Percentiles rank a stretch among this genome's conserved stretches.
These are phyloP conservation scores for Microctenopoma lineatum DNA, from an alignment of 2,797 vertebrate genomes.

Conservation along the genomic window DNA sequence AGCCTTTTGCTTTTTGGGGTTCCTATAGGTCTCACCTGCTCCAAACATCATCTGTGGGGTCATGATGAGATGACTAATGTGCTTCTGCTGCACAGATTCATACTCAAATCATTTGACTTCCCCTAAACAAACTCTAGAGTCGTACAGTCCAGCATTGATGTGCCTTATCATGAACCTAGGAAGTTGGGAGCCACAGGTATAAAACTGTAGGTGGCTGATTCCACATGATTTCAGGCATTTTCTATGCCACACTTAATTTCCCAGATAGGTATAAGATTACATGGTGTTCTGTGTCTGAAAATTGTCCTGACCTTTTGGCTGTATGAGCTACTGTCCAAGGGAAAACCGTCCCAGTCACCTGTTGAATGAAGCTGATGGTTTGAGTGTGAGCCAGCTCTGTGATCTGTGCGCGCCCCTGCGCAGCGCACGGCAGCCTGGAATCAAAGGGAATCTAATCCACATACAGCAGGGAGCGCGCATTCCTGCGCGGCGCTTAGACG, in stretches of 20 bases:
- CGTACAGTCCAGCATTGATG: too few species aligned
- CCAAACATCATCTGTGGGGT: too few species aligned
- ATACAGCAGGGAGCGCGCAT: conserved; percentile 65
- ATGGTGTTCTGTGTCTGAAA: background rate
- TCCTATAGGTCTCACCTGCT: too few species aligned
- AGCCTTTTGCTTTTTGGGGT: too few species aligned
- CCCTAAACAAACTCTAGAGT: too few species aligned
- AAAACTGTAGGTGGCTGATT: too few species aligned
- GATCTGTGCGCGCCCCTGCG: conserved; percentile 19
- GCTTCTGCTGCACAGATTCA: too few species aligned
- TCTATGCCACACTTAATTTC: background rate
- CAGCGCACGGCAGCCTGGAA: conserved; percentile 8
- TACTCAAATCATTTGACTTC: too few species aligned
- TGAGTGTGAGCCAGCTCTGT: conserved; percentile 9
- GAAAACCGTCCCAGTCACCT: conserved; percentile 11
- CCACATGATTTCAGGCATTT: background rate
- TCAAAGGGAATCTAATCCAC: conserved; percentile 72
- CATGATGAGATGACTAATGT: too few species aligned
- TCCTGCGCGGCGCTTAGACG: conserved; percentile 46
- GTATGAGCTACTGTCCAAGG: background rate
- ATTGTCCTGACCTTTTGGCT: background rate
- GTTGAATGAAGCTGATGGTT: conserved; percentile 29
- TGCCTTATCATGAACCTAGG: too few species aligned
- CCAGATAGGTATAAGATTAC: too few species aligned
- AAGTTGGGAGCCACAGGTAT: too few species aligned